Evolutionary conservation across 1,140 invertebrate species (phyloP), one percentile per base, ranked within the genome.

Genomic region (Vollenhovia emeryi): DNA sequence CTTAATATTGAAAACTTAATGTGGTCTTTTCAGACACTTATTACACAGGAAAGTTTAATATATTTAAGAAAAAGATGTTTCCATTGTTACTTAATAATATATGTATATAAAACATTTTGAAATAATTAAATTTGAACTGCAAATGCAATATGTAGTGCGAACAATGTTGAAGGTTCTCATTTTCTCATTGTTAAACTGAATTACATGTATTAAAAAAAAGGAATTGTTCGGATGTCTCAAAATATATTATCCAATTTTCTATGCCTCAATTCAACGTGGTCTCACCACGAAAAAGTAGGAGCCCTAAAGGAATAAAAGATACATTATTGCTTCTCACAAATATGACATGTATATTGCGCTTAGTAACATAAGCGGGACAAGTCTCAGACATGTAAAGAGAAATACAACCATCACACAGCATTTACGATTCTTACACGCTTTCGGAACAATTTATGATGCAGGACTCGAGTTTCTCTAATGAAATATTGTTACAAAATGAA

Each of bases 131-230:
- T 15, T 1, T 69, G 40, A 68, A 27, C 36, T 80, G 43, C 2
- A 69, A 55, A 80, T 69, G 18, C 48, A 80, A 50, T 43, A 21
- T 55, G 6, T 80, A 48, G 7, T 80, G 57, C 48, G 7, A 69
- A 43, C 30, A 15, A 43, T 57, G 0, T n/a, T n/a, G 6, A 24
- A 66, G 62, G 11, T 11, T 66, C 13, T 8, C 6, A 6, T 21
- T 3, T 40, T 11, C 7, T 45, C 13, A 45, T 66, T 43, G 11
- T 0, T 0, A 15, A 5, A 7, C 13, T 45, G 11, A 45, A 66
- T 45, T 62, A 62, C 1, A 33, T 43, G 9, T 4, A 33, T 40
- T 4, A 43, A 9, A 66, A 21, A 18, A 5, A 40, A 64, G 0
- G 21, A 21, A 66, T 43, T 15, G 30, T 33, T 2, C 13, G 0